A percentile compares a stretch with the other conserved stretches of the same genome.
phyloP scores from a whole-genome alignment of 1,140 invertebrate species.

The Babylonia areolata region DNA sequence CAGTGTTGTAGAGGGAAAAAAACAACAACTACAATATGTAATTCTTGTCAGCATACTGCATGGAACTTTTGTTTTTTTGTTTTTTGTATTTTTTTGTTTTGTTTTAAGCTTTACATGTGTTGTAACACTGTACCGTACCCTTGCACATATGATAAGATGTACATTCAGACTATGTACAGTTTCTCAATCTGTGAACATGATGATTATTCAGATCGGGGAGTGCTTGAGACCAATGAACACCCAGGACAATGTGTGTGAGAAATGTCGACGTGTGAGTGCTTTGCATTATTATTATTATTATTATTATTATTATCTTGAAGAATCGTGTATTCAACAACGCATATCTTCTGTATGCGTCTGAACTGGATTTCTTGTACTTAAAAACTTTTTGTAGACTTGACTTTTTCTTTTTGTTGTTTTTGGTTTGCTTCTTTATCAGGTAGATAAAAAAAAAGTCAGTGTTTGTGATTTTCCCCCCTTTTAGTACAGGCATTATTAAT shows the following conservation, averaged over 20 bases:
- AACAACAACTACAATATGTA: no score
- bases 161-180: background rate
- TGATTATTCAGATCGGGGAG: background rate
- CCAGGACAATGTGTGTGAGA: background rate
- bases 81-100: no score
- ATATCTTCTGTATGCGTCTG: background rate
- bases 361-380: conserved; percentile 9
- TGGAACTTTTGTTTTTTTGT: no score
- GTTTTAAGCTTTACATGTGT: background rate
- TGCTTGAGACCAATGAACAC: background rate
- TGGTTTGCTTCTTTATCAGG: background rate
- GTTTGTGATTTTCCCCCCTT: background rate
- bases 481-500: background rate
- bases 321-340: background rate
- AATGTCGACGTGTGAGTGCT: background rate
- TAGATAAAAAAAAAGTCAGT: background rate
- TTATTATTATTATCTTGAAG: no score
- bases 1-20: no score
- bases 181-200: background rate
- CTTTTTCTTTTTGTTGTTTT: background rate
- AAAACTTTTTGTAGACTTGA: background rate
- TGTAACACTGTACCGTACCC: background rate
- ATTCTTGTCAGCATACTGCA: background rate
- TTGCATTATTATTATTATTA: no score
- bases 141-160: background rate